Conservation (phyloP, 2,797 vertebrate genomes). For the Champsocephalus esox region DNA sequence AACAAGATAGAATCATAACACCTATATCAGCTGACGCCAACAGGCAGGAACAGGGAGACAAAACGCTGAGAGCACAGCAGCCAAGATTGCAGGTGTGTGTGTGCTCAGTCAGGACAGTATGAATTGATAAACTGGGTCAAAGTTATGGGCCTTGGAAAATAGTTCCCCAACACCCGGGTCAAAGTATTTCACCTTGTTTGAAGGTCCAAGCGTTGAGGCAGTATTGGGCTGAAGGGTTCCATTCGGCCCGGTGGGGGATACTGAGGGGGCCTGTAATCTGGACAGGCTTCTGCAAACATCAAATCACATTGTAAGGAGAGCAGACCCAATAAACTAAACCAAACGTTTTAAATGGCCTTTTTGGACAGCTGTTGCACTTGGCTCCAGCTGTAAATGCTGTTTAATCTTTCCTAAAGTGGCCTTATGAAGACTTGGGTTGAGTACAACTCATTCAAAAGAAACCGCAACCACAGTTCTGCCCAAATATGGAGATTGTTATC, state of each 20-base stretch:
- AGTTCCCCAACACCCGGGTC: not conserved
- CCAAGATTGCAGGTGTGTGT: no score
- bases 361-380: conserved; percentile 8
- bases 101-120: no score
- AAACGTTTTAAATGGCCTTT: conserved; percentile 12
- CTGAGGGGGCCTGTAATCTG: conserved; percentile 76
- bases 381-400: conserved; percentile 25
- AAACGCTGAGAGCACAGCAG: no score
- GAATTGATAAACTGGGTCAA: no score
- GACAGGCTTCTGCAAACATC: conserved; percentile 78
- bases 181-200: conserved; percentile 65
- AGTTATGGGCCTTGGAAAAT: no score
- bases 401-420: conserved; percentile 37
- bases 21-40: no score
- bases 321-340: conserved; percentile 7
- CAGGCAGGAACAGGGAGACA: no score
- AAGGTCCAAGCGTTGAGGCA: conserved; percentile 50
- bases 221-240: conserved; percentile 69
- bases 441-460: conserved; percentile 32
- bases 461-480: conserved; percentile 36
- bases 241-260: conserved; percentile 66
- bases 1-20: no score
- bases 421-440: not conserved
- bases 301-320: conserved; percentile 22
- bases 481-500: conserved; percentile 28